These are phyloP conservation scores for Drosophila affinis DNA, from an alignment of 2,888 invertebrate species.

Conservation along the genomic window DNA sequence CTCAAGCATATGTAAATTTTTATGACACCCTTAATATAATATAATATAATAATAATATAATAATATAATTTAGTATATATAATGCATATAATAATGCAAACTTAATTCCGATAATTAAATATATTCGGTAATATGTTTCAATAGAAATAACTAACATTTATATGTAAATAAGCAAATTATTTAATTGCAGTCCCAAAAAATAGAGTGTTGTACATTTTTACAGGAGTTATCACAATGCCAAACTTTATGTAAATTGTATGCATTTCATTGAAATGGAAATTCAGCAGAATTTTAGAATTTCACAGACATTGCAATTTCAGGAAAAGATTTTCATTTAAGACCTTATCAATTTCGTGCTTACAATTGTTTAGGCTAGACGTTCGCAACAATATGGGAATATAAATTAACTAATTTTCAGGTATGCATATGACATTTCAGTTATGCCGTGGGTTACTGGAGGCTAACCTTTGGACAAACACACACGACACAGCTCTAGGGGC, in stretches of 20 bases:
- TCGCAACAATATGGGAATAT: constrained; percentile 8
- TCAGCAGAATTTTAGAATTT: constrained; percentile 4
- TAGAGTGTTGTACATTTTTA: constrained; percentile 28
- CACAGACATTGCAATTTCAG: constrained; percentile 1
- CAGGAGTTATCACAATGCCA: constrained; percentile 24
- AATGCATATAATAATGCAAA: no score
- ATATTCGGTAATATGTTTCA: neutral
- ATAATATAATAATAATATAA: no score
- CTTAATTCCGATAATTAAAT: no score
- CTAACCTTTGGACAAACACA: neutral
- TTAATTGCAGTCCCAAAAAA: neutral
- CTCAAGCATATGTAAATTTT: neutral
- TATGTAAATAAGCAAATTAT: no score
- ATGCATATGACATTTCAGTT: no score
- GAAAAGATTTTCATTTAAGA: neutral
- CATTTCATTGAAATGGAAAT: constrained; percentile 33
- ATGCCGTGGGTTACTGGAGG: constrained; percentile 9
- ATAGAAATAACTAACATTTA: no score
- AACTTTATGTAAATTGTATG: constrained; percentile 41
- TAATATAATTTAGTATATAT: no score
- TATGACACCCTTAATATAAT: no score
- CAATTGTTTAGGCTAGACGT: constrained; percentile 1
- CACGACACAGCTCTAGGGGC: neutral
- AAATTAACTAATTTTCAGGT: constrained; percentile 40
- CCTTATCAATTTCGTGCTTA: constrained; percentile 15